Evolutionary conservation across 35 echinoderm and acorn worm genomes (phyloP).

Genomic region (Ptychodera flava): DNA sequence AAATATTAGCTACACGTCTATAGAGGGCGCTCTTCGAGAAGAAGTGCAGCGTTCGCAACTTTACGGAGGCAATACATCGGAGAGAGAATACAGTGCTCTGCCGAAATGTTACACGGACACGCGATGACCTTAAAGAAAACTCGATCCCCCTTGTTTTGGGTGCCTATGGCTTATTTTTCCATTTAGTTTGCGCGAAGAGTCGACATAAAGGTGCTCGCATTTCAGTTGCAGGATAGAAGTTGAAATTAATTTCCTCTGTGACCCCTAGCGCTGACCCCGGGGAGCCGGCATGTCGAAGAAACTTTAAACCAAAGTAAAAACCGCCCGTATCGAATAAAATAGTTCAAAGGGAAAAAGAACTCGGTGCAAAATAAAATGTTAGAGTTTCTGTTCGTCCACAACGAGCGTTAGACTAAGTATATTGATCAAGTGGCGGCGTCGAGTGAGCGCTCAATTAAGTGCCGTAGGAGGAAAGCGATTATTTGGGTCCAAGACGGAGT

Average conservation of each 20-base stretch:
- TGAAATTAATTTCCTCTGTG: background rate
- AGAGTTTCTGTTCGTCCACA: too few relatives aligned
- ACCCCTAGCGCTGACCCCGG: background rate
- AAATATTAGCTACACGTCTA: too few relatives aligned
- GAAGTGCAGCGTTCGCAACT: too few relatives aligned
- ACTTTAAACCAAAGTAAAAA: background rate
- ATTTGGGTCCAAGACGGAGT: background rate
- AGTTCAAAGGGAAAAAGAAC: background rate
- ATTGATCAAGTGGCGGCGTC: background rate
- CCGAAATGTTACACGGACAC: too few relatives aligned
- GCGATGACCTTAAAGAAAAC: background rate
- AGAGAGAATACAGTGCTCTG: too few relatives aligned
- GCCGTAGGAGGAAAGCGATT: background rate
- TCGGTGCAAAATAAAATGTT: too few relatives aligned
- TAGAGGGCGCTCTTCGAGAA: background rate
- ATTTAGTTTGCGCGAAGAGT: background rate
- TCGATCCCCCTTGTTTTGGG: background rate
- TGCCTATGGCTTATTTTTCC: background rate
- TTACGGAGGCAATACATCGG: too few relatives aligned
- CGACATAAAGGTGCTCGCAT: background rate
- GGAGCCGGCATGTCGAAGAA: background rate
- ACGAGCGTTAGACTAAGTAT: background rate
- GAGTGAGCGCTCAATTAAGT: background rate
- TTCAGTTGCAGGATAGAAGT: background rate
- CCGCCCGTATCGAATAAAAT: background rate